Conservation (phyloP, 2,797 vertebrate genomes). For the Triplophysa yarkandensis region DNA sequence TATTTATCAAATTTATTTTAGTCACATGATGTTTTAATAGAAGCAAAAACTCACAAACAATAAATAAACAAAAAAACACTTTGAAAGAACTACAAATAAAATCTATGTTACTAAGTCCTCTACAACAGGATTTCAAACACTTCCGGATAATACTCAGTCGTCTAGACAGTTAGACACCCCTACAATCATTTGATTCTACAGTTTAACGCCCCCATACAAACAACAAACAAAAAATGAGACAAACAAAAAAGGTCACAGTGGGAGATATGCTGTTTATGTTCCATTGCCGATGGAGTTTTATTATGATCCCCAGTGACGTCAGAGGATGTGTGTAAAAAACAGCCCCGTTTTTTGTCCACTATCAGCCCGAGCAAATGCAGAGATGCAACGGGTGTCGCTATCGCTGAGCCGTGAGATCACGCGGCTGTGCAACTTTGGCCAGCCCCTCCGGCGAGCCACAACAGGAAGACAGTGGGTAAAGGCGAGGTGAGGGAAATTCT, state of each 20-base stretch:
- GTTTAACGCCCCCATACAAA: background rate
- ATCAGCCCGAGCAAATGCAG: conserved; percentile 2
- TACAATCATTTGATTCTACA: background rate
- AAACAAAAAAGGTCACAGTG: conserved; percentile 9
- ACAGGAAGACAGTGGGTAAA: conserved; percentile 74
- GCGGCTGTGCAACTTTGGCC: conserved; percentile 64
- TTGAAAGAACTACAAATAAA: background rate
- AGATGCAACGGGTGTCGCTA: conserved; percentile 48
- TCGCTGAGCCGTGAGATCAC: conserved; percentile 47
- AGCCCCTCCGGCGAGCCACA: conserved; percentile 65
- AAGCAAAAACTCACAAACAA: background rate
- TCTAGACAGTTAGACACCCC: background rate
- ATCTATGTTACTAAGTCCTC: background rate
- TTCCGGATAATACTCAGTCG: background rate
- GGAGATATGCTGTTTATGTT: conserved; percentile 44
- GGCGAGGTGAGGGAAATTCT: conserved; percentile 80
- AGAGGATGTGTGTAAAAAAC: conserved; percentile 43
- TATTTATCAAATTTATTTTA: background rate
- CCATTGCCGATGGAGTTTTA: conserved; percentile 27
- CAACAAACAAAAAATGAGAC: conserved; percentile 33
- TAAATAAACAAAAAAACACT: background rate
- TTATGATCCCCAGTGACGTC: conserved; percentile 18
- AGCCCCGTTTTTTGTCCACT: background rate
- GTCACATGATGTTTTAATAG: background rate
- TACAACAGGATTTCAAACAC: background rate